phyloP scores from a whole-genome alignment of 2,888 invertebrate species.

The Limnephilus rhombicus region DNA sequence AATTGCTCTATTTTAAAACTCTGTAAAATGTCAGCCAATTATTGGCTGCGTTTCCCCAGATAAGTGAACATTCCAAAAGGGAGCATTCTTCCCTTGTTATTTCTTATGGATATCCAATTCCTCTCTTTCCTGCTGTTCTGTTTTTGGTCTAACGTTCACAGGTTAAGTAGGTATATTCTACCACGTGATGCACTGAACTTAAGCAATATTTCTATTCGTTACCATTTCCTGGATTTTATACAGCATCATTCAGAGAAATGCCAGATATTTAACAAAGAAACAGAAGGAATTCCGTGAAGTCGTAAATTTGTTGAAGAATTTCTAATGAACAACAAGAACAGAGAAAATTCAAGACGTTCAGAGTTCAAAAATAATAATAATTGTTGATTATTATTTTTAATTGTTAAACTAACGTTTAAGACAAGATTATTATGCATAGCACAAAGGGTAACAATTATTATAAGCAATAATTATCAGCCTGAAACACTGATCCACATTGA shows the following conservation, averaged over 20 bases:
- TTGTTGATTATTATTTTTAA: no score
- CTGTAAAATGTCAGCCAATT: not conserved
- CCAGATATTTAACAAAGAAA: not conserved
- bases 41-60: not conserved
- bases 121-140: not conserved
- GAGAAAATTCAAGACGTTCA: not conserved
- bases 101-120: slow-evolving; percentile 10
- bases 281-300: not conserved
- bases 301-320: not conserved
- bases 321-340: not conserved
- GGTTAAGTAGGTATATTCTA: not conserved
- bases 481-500: no score
- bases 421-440: no score
- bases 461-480: no score
- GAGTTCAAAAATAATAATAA: not conserved
- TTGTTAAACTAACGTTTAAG: no score
- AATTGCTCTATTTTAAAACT: not conserved
- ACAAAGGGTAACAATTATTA: no score
- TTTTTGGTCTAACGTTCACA: not conserved
- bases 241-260: not conserved
- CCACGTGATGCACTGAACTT: not conserved
- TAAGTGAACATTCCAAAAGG: not conserved
- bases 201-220: not conserved
- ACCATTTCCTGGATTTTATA: not conserved
- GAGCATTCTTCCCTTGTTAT: not conserved